Conservation (phyloP, 2,113 vertebrate genomes). For the Xiphias gladius region DNA sequence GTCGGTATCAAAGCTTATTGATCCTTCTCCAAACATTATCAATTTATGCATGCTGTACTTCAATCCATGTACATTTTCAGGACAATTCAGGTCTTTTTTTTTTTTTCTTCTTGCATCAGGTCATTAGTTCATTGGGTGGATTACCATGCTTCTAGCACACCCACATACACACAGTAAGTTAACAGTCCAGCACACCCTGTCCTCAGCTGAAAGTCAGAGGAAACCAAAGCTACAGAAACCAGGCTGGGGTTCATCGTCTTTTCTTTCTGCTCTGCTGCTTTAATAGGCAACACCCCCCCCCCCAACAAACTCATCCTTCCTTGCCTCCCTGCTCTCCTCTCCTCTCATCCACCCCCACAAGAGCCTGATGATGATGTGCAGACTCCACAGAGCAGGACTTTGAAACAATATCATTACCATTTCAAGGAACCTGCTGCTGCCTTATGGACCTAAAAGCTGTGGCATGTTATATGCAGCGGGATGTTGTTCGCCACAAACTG, state of each 20-base stretch:
- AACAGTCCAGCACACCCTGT: not conserved
- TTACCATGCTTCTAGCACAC: not conserved
- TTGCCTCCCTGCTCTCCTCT: not conserved
- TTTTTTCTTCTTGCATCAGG: not conserved
- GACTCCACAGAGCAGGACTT: conserved; percentile 70
- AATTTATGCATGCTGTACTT: not conserved
- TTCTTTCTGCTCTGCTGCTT: conserved; percentile 69
- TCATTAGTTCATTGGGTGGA: not conserved
- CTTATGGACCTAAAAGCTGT: conserved; percentile 53
- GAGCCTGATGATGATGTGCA: conserved; percentile 73
- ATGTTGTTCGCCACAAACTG: conserved; percentile 38
- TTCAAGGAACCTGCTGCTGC: conserved; percentile 71
- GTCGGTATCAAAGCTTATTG: not conserved
- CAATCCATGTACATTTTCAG: not conserved
- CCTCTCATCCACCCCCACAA: conserved; percentile 63
- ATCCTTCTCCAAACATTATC: not conserved
- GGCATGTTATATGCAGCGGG: conserved; percentile 44
- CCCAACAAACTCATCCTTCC: not conserved
- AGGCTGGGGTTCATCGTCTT: conserved; percentile 37
- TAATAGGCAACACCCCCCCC: conserved; percentile 48
- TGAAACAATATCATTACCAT: conserved; percentile 78
- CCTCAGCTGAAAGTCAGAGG: conserved; percentile 20
- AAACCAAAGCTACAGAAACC: conserved; percentile 9
- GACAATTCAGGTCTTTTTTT: not conserved
- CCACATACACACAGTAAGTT: conserved; percentile 1